Evolutionary conservation across 1,140 invertebrate genomes (phyloP), one percentile per base, ranked within the genome.

Genomic region (Leptoteleia sp.): DNA sequence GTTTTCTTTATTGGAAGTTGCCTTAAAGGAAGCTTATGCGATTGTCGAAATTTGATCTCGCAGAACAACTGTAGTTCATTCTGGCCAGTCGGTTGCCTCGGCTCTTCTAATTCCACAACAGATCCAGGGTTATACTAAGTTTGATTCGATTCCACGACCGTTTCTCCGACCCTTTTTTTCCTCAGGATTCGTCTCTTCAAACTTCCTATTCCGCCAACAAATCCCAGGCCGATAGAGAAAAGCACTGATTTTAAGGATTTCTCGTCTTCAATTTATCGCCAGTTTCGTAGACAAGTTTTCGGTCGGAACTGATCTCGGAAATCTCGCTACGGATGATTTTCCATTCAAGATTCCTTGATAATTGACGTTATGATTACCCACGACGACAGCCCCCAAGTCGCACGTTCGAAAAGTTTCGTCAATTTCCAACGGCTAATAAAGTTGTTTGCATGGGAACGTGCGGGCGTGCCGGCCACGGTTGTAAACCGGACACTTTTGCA

Each of bases 1-100:
- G 9, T 9, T 16, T 40, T 55, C 4, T 55, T 31, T 9, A 19
- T 12, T 3, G 6, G 12, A 57, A 1, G 7, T 27, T 16, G 1
- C 1, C 15, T 47, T 68, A 17, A 55, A 40, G 13, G 6, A 43
- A 68, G 76, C 81, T 85, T 75, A 71, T 82, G 71, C 80, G 79
- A 86, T 84, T 84, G 73, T 80, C 59, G 76, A 85, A 85, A 85
- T 84, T 85, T 85, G 85, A 86, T 85, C 82, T 82, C 78, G 61
- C 73, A 83, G 81, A 85, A 85, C 78, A 84, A 81, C 52, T 79
- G 82, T 59, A 65, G 70, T 80, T 76, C 57, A 75, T 80, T 79
- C 64, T 71, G 31, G 16, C 48, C 72, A 29, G 42, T 33, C 45
- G 22, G 38, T 40, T 16, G n/a, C 35, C 25, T 25, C 25, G n/a